Evolutionary conservation across 2,797 vertebrate genomes (phyloP).

Genomic region (Heliangelus exortis): DNA sequence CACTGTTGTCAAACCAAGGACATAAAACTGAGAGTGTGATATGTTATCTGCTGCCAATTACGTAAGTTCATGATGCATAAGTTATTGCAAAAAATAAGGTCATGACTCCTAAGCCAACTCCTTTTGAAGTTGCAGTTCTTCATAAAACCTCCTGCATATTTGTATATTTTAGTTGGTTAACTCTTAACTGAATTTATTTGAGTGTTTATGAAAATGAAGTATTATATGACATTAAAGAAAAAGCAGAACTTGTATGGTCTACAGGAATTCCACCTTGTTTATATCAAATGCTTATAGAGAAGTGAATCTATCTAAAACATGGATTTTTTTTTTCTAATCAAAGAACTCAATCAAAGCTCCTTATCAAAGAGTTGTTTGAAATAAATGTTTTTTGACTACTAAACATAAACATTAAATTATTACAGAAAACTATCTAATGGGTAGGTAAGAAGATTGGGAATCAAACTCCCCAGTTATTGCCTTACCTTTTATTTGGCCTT

Average conservation of each 20-base stretch:
- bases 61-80: slow-evolving; percentile 69
- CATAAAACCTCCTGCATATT: slow-evolving; percentile 24
- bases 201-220: slow-evolving; percentile 29
- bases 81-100: slow-evolving; percentile 71
- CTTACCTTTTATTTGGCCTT: not conserved
- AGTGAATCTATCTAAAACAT: not conserved
- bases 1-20: slow-evolving; percentile 71
- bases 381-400: not conserved
- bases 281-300: not conserved
- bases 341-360: not conserved
- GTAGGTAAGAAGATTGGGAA: not conserved
- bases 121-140: slow-evolving; percentile 60
- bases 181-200: slow-evolving; percentile 47
- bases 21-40: slow-evolving; percentile 67
- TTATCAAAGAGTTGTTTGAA: not conserved
- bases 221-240: slow-evolving; percentile 12
- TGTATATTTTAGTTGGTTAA: slow-evolving; percentile 66
- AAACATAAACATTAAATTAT: not conserved
- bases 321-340: not conserved
- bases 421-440: not conserved
- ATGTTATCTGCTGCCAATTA: slow-evolving; percentile 72
- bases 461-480: not conserved
- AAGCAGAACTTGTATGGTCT: not conserved
- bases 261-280: not conserved
- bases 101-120: slow-evolving; percentile 54